Conservation (phyloP, 2,888 invertebrate genomes). For the Sinelater perroti region DNA sequence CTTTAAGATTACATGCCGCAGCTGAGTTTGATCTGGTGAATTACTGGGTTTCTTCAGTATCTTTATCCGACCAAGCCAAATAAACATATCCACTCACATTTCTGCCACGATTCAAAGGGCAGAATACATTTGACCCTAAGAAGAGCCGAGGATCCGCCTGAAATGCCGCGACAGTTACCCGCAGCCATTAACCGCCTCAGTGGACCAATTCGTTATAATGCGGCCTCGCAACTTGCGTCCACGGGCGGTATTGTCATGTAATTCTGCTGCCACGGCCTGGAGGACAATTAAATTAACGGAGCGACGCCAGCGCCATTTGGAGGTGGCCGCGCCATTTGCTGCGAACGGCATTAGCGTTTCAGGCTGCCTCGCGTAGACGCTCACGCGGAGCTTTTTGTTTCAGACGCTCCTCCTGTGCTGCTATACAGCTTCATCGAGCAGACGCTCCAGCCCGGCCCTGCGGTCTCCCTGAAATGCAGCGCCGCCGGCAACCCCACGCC, state of each 20-base stretch:
- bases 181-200: constrained; percentile 11
- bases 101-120: background rate
- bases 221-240: constrained; percentile 11
- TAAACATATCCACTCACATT: constrained; percentile 5
- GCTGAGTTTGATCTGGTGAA: constrained; percentile 3
- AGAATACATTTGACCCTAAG: background rate
- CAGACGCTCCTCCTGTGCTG: constrained; percentile 79
- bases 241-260: constrained; percentile 7
- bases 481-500: constrained; percentile 82
- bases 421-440: constrained; percentile 81
- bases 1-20: too few relatives aligned
- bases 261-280: constrained; percentile 10
- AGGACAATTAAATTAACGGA: constrained; percentile 26
- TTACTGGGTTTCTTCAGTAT: background rate
- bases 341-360: constrained; percentile 13
- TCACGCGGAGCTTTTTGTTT: too few relatives aligned
- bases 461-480: constrained; percentile 79
- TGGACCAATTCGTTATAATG: constrained; percentile 14
- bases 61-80: constrained; percentile 4
- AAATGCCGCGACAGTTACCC: constrained; percentile 5
- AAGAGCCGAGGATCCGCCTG: background rate
- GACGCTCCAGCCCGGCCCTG: constrained; percentile 80
- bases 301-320: constrained; percentile 16
- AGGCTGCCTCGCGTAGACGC: background rate
- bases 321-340: constrained; percentile 15